These are phyloP conservation scores for Leptestheria dahalacensis DNA, from an alignment of 1,140 invertebrate genomes.

Conservation along the genomic window DNA sequence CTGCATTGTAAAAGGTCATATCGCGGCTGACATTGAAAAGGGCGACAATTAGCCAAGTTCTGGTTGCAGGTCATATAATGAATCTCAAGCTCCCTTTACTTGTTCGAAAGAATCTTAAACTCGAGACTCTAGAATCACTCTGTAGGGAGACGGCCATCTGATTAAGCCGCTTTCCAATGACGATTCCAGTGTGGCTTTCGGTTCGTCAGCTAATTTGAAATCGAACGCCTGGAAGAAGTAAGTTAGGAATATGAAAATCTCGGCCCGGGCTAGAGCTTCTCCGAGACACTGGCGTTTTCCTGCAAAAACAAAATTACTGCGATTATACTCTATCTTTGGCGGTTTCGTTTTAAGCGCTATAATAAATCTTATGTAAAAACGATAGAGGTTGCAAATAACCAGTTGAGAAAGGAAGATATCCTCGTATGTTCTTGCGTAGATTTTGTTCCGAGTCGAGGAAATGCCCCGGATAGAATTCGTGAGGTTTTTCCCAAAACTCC, in stretches of 20 bases:
- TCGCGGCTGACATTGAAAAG: too few species aligned
- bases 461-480: slow-evolving; percentile 7
- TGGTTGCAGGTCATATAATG: neutral
- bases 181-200: neutral
- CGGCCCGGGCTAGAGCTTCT: neutral
- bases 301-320: neutral
- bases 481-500: slow-evolving; percentile 1
- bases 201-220: neutral
- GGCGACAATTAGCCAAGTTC: too few species aligned
- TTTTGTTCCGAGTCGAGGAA: neutral
- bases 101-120: neutral
- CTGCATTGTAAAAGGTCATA: too few species aligned
- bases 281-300: neutral
- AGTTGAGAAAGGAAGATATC: slow-evolving; percentile 1
- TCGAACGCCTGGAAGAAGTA: neutral
- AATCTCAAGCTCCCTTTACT: neutral
- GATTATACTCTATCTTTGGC: neutral
- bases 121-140: neutral
- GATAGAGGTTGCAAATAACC: neutral
- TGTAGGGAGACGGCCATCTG: neutral
- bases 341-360: neutral
- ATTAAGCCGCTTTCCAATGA: neutral
- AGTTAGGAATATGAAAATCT: neutral
- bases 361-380: neutral
- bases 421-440: neutral